Percentiles rank a stretch among this genome's conserved stretches.
phyloP scores from a whole-genome alignment of 2,113 vertebrate genomes.

The Oryctolagus cuniculus region DNA sequence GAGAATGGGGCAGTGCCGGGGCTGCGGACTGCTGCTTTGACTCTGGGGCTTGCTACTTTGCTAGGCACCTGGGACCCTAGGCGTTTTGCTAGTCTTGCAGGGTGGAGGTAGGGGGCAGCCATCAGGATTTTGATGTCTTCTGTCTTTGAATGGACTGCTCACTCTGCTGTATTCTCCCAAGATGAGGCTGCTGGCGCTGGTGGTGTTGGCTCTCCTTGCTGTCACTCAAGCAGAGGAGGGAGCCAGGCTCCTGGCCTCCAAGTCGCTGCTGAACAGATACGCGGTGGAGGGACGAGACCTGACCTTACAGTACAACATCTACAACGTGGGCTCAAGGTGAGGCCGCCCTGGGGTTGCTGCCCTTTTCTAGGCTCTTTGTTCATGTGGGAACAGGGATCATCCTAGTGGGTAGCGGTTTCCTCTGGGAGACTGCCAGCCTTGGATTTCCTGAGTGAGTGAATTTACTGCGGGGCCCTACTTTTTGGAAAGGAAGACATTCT shows the following conservation, averaged over 20 bases:
- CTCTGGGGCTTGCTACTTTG: neutral
- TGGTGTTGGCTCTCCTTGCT: constrained; percentile 82
- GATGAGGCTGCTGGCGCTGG: constrained; percentile 87
- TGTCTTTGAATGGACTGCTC: neutral
- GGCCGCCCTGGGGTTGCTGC: neutral
- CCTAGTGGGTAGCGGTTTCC: neutral
- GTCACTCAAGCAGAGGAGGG: constrained; percentile 91
- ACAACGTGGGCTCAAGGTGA: constrained; percentile 98
- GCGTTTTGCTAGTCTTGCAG: neutral
- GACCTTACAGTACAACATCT: constrained; percentile 97
- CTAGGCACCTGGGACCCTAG: neutral
- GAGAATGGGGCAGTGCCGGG: neutral
- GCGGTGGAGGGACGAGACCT: constrained; percentile 97
- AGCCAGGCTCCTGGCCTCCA: constrained; percentile 95
- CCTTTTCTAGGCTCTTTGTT: neutral
- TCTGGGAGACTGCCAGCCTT: neutral
- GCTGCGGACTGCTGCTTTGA: neutral
- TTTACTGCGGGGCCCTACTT: neutral
- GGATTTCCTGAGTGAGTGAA: neutral
- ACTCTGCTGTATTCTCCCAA: constrained; percentile 37
- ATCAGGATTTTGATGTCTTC: neutral
- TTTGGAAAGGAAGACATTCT: neutral
- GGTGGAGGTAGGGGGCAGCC: too few species aligned
- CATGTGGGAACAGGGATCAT: neutral
- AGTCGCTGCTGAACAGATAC: constrained; percentile 95